Evolutionary conservation across 2,888 invertebrate species (phyloP).

Genomic region (Lycia hirtaria): DNA sequence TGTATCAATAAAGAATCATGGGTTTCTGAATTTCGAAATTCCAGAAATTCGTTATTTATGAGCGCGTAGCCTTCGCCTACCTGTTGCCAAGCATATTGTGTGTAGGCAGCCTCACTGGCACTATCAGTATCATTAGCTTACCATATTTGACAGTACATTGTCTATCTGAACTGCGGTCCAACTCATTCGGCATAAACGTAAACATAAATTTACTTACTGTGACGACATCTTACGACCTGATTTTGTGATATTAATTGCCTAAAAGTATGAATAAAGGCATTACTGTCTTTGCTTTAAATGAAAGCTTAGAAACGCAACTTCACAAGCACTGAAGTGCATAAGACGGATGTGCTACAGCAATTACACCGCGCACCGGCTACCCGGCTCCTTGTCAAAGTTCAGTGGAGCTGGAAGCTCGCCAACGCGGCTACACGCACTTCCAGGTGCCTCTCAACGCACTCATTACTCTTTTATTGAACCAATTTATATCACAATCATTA

Average conservation of each 20-base stretch:
- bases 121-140: too few species aligned
- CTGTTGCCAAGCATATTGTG: too few species aligned
- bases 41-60: too few species aligned
- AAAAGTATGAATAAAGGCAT: neutral
- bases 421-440: conserved; percentile 75
- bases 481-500: conserved; percentile 40
- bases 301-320: conserved; percentile 14
- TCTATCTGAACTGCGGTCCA: too few species aligned
- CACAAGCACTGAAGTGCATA: conserved; percentile 43
- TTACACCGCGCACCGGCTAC: conserved; percentile 60
- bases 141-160: too few species aligned
- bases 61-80: too few species aligned
- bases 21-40: too few species aligned
- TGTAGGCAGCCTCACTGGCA: too few species aligned
- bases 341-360: conserved; percentile 61
- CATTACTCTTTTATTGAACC: conserved; percentile 51
- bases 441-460: conserved; percentile 64
- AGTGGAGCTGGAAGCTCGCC: conserved; percentile 79
- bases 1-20: too few species aligned
- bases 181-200: too few species aligned
- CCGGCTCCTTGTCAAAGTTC: conserved; percentile 79
- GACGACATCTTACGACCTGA: too few species aligned
- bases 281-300: conserved; percentile 6
- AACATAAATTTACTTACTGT: too few species aligned
- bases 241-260: neutral